Conservation (phyloP, 2,888 invertebrate species). For the Caradrina clavipalpis region DNA sequence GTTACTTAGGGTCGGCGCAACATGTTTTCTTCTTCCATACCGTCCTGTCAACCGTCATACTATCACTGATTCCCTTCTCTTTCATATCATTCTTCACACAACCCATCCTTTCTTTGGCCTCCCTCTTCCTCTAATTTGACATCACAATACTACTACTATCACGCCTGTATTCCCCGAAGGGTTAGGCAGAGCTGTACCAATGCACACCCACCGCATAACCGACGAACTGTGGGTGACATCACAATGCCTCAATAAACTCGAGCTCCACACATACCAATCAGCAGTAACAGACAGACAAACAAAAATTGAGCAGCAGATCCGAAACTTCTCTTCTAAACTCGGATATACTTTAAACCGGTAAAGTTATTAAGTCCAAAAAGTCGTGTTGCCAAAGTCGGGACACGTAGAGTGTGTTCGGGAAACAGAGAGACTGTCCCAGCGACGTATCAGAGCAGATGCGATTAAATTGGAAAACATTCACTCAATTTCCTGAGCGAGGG, state of each 20-base stretch:
- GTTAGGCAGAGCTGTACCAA: no score
- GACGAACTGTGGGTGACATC: no score
- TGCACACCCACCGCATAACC: no score
- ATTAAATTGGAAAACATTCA: constrained; percentile 91
- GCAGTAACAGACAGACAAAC: constrained; percentile 31
- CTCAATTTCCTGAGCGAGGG: constrained; percentile 89
- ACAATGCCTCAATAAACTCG: neutral
- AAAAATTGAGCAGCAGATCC: constrained; percentile 40
- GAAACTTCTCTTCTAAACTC: constrained; percentile 25
- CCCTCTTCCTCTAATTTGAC: no score
- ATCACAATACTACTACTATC: no score
- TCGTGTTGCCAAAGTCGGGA: constrained; percentile 54
- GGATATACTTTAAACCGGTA: constrained; percentile 51
- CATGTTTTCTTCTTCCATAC: no score
- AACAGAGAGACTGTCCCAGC: constrained; percentile 70
- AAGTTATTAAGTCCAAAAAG: constrained; percentile 64
- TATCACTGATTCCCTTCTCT: no score
- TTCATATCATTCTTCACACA: no score
- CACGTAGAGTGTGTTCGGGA: constrained; percentile 69
- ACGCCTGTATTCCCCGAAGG: no score
- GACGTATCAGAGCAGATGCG: constrained; percentile 87
- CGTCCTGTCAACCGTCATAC: no score
- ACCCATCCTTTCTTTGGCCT: no score
- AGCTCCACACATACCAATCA: constrained; percentile 12
- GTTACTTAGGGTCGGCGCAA: no score